A percentile compares a stretch with the other conserved stretches of the same genome.
Evolutionary conservation across 2,113 vertebrate species (phyloP).

Genomic region (Antigone vipio): DNA sequence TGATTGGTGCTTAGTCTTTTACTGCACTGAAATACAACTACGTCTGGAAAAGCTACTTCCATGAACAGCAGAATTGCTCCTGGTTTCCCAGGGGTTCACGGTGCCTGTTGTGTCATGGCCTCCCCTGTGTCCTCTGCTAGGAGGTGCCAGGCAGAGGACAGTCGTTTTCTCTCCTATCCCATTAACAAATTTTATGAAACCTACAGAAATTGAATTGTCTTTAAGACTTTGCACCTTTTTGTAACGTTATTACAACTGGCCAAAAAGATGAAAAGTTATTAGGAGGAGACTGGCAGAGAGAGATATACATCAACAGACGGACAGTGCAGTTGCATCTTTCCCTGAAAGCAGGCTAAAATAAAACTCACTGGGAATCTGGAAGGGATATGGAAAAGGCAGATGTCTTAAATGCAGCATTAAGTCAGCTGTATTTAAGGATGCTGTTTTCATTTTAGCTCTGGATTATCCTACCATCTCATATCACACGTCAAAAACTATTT

Average conservation of each 20-base stretch:
- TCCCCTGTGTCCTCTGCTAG: not conserved
- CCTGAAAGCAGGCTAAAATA: not conserved
- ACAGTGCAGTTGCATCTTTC: not conserved
- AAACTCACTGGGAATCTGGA: not conserved
- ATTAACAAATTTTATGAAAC: not conserved
- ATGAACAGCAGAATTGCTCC: not conserved
- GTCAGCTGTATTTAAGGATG: not conserved
- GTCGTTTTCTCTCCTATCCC: not conserved
- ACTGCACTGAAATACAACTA: not conserved
- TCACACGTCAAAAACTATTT: not conserved
- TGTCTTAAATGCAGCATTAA: slow-evolving; percentile 14
- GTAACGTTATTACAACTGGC: not conserved
- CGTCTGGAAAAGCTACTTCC: not conserved
- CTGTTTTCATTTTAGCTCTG: not conserved
- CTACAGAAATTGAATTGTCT: not conserved
- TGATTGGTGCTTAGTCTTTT: not conserved
- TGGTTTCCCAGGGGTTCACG: not conserved
- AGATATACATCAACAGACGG: not conserved
- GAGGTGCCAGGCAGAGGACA: not conserved
- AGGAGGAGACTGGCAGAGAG: not conserved
- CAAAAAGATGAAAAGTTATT: not conserved
- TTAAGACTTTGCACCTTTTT: not conserved
- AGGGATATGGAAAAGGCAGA: slow-evolving; percentile 10
- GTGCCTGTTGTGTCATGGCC: accelerated
- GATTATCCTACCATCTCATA: slow-evolving; percentile 8